phyloP scores from a whole-genome alignment of 2,113 vertebrate species.

The Microtus richardsoni region DNA sequence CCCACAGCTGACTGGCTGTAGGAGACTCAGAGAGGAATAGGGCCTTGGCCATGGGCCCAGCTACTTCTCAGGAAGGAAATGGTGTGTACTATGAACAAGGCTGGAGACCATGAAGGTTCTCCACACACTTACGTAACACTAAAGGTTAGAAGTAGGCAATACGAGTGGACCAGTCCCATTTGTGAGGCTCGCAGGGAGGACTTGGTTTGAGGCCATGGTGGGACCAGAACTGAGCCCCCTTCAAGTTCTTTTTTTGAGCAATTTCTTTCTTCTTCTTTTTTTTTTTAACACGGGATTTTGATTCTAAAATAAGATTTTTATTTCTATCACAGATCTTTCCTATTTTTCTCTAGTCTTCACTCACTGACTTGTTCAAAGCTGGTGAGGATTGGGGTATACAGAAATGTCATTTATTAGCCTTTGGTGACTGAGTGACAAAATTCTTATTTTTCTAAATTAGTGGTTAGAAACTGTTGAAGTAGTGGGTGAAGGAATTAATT shows the following conservation, averaged over 20 bases:
- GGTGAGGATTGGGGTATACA: background rate
- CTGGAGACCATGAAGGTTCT: background rate
- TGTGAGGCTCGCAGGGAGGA: background rate
- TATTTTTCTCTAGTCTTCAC: background rate
- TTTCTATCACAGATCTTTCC: conserved; percentile 30
- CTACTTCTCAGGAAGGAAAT: conserved; percentile 30
- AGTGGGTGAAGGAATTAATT: background rate
- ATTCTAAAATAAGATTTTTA: conserved; percentile 52
- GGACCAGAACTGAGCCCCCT: background rate
- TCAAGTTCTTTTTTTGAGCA: conserved; percentile 28
- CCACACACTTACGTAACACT: background rate
- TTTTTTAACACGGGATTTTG: background rate
- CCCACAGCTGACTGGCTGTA: background rate
- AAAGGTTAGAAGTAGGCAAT: background rate
- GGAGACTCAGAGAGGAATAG: background rate
- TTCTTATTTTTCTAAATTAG: conserved; percentile 23
- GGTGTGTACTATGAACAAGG: background rate
- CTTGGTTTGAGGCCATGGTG: too few species aligned
- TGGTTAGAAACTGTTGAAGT: conserved; percentile 28
- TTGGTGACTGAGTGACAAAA: background rate
- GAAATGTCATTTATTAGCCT: background rate
- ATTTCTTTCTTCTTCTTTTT: background rate
- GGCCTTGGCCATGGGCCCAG: background rate
- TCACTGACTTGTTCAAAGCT: background rate
- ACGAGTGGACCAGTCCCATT: background rate